These are phyloP conservation scores for Rachycentron canadum DNA, from an alignment of 2,797 vertebrate genomes.

Conservation along the genomic window DNA sequence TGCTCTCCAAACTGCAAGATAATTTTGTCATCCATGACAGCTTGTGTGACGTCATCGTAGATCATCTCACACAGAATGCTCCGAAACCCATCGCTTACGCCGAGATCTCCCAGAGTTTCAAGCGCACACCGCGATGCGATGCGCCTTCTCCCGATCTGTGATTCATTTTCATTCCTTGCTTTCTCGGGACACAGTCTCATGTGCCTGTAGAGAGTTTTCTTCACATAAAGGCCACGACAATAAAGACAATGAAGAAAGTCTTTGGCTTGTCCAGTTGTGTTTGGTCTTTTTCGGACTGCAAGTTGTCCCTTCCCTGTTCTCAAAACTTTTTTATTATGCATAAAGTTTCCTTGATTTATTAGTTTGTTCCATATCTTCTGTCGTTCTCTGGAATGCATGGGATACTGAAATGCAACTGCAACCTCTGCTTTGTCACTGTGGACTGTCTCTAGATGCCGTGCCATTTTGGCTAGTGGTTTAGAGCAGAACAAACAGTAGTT, in stretches of 20 bases:
- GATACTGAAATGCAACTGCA: constrained; percentile 64
- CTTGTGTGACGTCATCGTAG: constrained; percentile 64
- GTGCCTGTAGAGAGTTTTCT: constrained; percentile 37
- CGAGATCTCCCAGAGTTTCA: constrained; percentile 28
- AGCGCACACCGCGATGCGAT: constrained; percentile 53
- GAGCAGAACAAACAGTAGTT: constrained; percentile 76
- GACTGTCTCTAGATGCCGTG: constrained; percentile 56
- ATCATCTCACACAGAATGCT: constrained; percentile 61
- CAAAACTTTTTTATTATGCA: constrained; percentile 70
- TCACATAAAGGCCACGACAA: constrained; percentile 61
- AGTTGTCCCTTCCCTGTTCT: constrained; percentile 66
- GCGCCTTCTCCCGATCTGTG: not conserved
- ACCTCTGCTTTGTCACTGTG: constrained; percentile 73
- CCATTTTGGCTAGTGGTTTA: constrained; percentile 47
- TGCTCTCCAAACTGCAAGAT: constrained; percentile 71
- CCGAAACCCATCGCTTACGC: constrained; percentile 50
- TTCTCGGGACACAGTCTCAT: constrained; percentile 59
- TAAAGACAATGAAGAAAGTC: constrained; percentile 74
- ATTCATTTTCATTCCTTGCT: not conserved
- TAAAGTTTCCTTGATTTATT: constrained; percentile 75
- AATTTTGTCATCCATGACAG: constrained; percentile 57
- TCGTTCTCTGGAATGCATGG: constrained; percentile 62
- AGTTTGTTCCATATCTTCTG: constrained; percentile 64
- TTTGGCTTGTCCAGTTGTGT: not conserved
- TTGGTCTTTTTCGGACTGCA: constrained; percentile 40